A percentile compares a stretch with the other conserved stretches of the same genome.
Evolutionary conservation across 2,797 vertebrate genomes (phyloP).

Genomic region (Gobionotothen gibberifrons): DNA sequence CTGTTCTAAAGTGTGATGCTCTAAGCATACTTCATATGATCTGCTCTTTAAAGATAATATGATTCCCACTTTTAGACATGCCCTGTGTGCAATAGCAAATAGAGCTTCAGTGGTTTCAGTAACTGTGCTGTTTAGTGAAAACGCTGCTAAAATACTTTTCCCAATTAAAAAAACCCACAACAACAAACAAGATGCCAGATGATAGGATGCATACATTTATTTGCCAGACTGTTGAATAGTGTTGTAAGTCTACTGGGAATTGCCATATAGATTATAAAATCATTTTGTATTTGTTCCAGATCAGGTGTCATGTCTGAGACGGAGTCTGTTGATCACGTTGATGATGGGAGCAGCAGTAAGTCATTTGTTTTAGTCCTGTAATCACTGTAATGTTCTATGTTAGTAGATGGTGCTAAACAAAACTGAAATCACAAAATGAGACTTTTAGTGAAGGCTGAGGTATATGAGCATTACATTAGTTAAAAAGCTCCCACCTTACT

Average conservation of each 20-base stretch:
- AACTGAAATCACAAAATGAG: constrained; percentile 1
- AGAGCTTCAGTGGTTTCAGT: neutral
- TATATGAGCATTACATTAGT: constrained; percentile 26
- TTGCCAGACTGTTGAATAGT: neutral
- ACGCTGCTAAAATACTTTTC: neutral
- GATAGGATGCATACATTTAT: neutral
- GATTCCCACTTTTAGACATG: neutral
- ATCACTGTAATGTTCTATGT: neutral
- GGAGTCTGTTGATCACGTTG: constrained; percentile 9
- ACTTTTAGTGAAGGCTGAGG: neutral
- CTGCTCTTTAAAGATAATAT: constrained; percentile 10
- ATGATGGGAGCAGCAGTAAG: constrained; percentile 2
- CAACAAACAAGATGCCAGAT: too few relatives aligned
- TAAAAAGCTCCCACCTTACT: constrained; percentile 35
- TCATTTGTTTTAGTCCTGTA: constrained; percentile 6
- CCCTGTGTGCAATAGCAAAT: neutral
- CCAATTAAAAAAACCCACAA: neutral
- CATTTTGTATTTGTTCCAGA: constrained; percentile 11
- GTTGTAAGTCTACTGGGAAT: neutral
- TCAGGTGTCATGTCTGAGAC: constrained; percentile 3
- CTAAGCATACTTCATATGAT: neutral
- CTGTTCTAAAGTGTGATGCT: neutral
- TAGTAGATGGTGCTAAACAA: constrained; percentile 6
- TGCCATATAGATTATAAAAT: constrained; percentile 6
- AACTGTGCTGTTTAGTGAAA: neutral